phyloP scores from a whole-genome alignment of 1,140 invertebrate genomes.

The Bombus superbus region DNA sequence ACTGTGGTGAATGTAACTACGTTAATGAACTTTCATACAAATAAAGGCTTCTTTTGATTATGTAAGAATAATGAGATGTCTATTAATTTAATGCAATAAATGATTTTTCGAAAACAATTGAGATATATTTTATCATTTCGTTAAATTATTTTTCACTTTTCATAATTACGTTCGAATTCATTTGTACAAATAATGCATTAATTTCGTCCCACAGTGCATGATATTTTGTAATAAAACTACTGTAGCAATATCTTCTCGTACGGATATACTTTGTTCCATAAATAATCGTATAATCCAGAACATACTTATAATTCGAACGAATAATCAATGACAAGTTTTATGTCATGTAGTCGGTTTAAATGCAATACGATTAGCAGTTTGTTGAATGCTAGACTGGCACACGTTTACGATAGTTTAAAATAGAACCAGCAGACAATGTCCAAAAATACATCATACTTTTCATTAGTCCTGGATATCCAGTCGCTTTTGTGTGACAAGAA shows the following conservation, averaged over 20 bases:
- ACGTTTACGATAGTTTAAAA: conserved; percentile 67
- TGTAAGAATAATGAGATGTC: neutral
- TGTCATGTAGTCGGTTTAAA: neutral
- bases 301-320: neutral
- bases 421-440: conserved; percentile 70
- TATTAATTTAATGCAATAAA: neutral
- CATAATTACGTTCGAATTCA: neutral
- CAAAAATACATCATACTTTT: conserved; percentile 74
- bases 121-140: neutral
- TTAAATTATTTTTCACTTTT: neutral
- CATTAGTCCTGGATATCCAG: conserved; percentile 64
- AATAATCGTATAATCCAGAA: neutral
- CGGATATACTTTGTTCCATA: too few species aligned
- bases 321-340: neutral
- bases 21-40: conserved; percentile 16
- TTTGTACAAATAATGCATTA: neutral
- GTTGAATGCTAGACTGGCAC: conserved; percentile 30
- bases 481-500: conserved; percentile 34
- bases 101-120: neutral
- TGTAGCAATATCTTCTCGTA: neutral
- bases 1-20: conserved; percentile 31
- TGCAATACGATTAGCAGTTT: conserved; percentile 2
- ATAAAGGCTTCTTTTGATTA: neutral
- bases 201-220: conserved; percentile 4
- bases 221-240: conserved; percentile 3